These are phyloP conservation scores for Oscheius sp. DNA, from an alignment of 2,888 invertebrate genomes.

Conservation along the genomic window DNA sequence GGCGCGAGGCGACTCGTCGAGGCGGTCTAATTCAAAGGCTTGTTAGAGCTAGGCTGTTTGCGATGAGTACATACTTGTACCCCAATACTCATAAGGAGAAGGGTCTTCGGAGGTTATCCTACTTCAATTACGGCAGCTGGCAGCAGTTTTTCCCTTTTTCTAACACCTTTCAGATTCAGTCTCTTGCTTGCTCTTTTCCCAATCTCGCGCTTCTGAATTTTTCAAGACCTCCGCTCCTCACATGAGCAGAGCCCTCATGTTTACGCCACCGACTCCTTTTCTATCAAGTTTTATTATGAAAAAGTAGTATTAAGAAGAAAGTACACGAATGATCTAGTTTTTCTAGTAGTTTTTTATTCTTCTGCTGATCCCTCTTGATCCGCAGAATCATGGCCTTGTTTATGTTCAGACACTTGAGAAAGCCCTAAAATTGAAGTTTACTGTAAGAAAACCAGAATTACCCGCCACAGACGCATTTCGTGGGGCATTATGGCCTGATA, in stretches of 20 bases:
- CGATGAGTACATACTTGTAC: conserved; percentile 30
- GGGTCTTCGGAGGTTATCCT: background rate
- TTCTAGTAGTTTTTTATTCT: background rate
- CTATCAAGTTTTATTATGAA: background rate
- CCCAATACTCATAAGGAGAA: background rate
- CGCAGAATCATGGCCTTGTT: background rate
- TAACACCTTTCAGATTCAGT: conserved; percentile 24
- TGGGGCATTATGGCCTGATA: background rate
- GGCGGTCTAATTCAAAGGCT: background rate
- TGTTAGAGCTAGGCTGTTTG: conserved; percentile 29
- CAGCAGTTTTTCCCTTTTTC: background rate
- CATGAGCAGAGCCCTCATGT: background rate
- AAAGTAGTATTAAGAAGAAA: background rate
- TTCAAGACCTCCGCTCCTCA: conserved; percentile 2
- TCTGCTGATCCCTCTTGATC: background rate
- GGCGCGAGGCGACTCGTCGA: conserved; percentile 1
- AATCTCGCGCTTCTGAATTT: conserved; percentile 29
- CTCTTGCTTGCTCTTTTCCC: conserved; percentile 20
- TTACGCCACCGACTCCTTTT: background rate
- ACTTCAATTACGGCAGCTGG: background rate
- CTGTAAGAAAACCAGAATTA: background rate
- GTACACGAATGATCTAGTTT: background rate
- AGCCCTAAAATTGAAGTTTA: no score
- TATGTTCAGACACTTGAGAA: background rate
- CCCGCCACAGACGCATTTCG: background rate